Evolutionary conservation across 2,113 vertebrate species (phyloP).

Genomic region (Nesoenas mayeri): DNA sequence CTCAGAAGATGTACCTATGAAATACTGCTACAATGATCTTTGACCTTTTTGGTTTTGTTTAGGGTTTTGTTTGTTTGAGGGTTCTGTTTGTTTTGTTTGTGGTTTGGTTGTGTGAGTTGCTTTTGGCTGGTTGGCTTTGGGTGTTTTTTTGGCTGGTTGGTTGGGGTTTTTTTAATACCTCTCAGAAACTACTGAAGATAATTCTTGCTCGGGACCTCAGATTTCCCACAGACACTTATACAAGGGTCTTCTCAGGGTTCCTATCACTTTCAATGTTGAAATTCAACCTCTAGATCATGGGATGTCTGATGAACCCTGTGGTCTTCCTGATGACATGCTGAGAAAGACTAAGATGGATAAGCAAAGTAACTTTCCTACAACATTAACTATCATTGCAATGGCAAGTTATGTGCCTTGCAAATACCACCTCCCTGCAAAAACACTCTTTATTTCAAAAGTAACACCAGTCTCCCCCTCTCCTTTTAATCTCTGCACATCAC

Average conservation of each 20-base stretch:
- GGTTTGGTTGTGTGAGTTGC: background rate
- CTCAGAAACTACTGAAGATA: background rate
- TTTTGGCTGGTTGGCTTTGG: too few species aligned
- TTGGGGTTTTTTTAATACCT: background rate
- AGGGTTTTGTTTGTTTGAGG: too few species aligned
- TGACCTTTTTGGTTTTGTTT: background rate
- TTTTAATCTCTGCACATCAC: background rate
- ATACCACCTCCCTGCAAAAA: background rate
- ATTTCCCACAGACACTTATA: background rate
- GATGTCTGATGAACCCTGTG: background rate
- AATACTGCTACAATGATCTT: background rate
- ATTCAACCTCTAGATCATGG: background rate
- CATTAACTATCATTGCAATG: background rate
- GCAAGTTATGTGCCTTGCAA: background rate
- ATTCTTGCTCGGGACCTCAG: background rate
- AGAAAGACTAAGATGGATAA: background rate
- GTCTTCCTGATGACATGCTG: background rate
- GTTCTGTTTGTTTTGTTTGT: background rate
- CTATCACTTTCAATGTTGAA: background rate
- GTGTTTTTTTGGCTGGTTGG: too few species aligned
- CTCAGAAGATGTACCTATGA: background rate
- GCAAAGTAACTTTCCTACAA: background rate
- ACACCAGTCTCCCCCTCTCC: background rate
- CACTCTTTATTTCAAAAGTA: background rate
- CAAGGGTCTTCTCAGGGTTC: background rate